These are phyloP conservation scores for Orchesellides sinensis DNA, from an alignment of 2,888 invertebrate genomes.

Conservation along the genomic window DNA sequence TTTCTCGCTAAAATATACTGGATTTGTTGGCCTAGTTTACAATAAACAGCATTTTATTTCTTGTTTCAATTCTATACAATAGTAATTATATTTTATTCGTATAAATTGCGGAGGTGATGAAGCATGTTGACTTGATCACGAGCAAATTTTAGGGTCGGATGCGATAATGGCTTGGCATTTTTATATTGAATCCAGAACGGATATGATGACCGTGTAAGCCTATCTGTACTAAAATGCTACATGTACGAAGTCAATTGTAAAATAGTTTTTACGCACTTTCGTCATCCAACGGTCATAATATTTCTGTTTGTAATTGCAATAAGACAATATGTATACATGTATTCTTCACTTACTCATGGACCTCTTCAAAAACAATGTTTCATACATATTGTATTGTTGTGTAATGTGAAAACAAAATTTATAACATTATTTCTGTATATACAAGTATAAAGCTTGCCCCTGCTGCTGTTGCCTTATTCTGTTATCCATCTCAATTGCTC, in stretches of 20 bases:
- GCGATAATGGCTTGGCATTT: neutral
- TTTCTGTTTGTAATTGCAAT: neutral
- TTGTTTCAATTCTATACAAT: neutral
- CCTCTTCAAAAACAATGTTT: too few relatives aligned
- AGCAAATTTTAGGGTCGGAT: neutral
- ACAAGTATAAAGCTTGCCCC: too few relatives aligned
- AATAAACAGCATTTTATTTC: conserved; percentile 5
- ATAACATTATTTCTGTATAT: too few relatives aligned
- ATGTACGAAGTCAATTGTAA: neutral
- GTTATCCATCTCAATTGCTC: neutral
- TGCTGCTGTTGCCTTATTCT: neutral
- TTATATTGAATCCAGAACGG: conserved; percentile 44
- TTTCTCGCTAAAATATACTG: neutral
- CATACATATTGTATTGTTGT: too few relatives aligned
- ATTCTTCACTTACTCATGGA: too few relatives aligned
- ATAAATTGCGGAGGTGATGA: neutral
- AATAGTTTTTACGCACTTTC: neutral
- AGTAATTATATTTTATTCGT: too few relatives aligned
- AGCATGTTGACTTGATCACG: too few relatives aligned
- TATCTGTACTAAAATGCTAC: neutral
- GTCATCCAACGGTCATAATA: neutral
- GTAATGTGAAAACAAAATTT: too few relatives aligned
- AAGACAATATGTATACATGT: too few relatives aligned
- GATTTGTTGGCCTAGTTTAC: conserved; percentile 29
- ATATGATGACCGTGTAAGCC: conserved; percentile 50